Conservation (phyloP, 2,888 invertebrate species). For the Pediacus dermestoides region DNA sequence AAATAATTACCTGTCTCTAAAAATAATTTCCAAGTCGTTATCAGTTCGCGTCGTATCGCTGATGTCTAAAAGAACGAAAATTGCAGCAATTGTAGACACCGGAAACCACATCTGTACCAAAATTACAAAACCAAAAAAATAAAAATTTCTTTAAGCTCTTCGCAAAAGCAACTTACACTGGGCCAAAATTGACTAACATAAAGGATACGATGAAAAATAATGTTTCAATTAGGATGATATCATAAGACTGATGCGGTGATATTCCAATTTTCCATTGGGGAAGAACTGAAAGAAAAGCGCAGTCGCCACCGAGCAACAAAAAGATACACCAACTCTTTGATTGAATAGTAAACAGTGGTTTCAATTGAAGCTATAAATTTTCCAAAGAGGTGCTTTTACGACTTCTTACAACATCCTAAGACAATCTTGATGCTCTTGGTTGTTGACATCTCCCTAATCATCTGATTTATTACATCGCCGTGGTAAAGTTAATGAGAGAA, state of each 20-base stretch:
- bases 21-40: constrained; percentile 51
- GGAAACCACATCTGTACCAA: constrained; percentile 33
- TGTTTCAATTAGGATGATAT: constrained; percentile 16
- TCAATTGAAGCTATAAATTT: constrained; percentile 44
- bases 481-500: too few relatives aligned
- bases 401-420: constrained; percentile 21
- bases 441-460: constrained; percentile 29
- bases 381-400: constrained; percentile 34
- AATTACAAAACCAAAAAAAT: too few relatives aligned
- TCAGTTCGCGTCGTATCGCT: constrained; percentile 38
- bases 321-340: constrained; percentile 24
- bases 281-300: constrained; percentile 25
- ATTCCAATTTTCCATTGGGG: constrained; percentile 5
- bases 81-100: constrained; percentile 41
- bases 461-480: constrained; percentile 24
- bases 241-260: constrained; percentile 12
- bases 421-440: constrained; percentile 16
- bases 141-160: too few relatives aligned
- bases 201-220: constrained; percentile 13
- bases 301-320: constrained; percentile 28
- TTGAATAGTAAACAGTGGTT: constrained; percentile 44
- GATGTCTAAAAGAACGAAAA: constrained; percentile 43
- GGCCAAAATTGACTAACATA: constrained; percentile 10
- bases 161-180: constrained; percentile 11
- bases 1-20: constrained; percentile 48